These are phyloP conservation scores for Campylomormyrus tamandua DNA, from an alignment of 2,113 vertebrate species.

Conservation along the genomic window DNA sequence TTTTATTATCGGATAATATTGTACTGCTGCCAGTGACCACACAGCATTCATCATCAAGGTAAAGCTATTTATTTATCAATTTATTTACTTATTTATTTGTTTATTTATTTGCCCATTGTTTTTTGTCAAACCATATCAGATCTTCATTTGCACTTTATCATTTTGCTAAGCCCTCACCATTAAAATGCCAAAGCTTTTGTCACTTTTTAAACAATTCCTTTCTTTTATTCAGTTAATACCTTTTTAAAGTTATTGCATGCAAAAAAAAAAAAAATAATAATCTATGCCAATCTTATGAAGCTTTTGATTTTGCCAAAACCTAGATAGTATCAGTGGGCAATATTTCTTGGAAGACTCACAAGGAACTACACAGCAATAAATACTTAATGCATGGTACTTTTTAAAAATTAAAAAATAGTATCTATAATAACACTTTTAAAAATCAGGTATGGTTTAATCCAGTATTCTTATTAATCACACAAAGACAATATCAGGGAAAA, in stretches of 20 bases:
- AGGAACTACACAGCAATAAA: constrained; percentile 82
- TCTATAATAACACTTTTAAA: constrained; percentile 67
- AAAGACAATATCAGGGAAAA: constrained; percentile 77
- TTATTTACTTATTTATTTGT: constrained; percentile 39
- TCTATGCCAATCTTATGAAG: constrained; percentile 79
- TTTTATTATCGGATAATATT: constrained; percentile 53
- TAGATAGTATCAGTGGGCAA: constrained; percentile 73
- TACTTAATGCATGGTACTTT: constrained; percentile 80
- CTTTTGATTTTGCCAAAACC: constrained; percentile 75
- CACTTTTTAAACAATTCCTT: constrained; percentile 58
- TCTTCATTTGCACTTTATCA: constrained; percentile 58
- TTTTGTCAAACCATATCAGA: constrained; percentile 5
- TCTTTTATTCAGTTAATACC: constrained; percentile 46
- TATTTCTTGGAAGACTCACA: constrained; percentile 70
- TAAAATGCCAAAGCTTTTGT: constrained; percentile 78
- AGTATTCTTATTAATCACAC: constrained; percentile 68
- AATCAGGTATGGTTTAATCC: constrained; percentile 83
- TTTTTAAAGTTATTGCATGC: constrained; percentile 67
- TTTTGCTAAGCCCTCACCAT: constrained; percentile 59
- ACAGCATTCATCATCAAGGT: constrained; percentile 38
- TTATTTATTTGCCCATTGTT: constrained; percentile 22
- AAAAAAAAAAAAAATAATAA: constrained; percentile 56
- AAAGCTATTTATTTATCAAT: constrained; percentile 34
- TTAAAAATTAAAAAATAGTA: constrained; percentile 73
- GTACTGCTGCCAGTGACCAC: constrained; percentile 46